Evolutionary conservation across 2,113 vertebrate species (phyloP).

Genomic region (Callionymus lyra): DNA sequence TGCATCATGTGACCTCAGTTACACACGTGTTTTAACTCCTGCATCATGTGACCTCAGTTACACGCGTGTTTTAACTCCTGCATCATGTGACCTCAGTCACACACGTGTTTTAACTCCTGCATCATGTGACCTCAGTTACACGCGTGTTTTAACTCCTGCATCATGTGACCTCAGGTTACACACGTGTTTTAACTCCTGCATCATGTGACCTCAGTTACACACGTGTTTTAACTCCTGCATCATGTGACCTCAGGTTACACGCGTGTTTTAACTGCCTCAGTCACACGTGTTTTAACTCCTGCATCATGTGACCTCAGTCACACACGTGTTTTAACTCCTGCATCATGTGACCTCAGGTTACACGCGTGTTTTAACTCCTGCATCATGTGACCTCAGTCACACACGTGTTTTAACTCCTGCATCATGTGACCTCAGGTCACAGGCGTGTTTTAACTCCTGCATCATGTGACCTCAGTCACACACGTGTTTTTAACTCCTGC

Average conservation of each 20-base stretch:
- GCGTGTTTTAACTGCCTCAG: too few species aligned
- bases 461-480: slow-evolving; percentile 71
- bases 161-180: slow-evolving; percentile 75
- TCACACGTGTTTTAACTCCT: slow-evolving; percentile 6
- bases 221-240: slow-evolving; percentile 30
- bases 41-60: slow-evolving; percentile 67
- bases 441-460: slow-evolving; percentile 58
- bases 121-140: slow-evolving; percentile 72
- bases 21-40: slow-evolving; percentile 67
- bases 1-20: slow-evolving; percentile 61
- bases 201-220: slow-evolving; percentile 75
- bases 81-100: slow-evolving; percentile 67
- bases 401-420: slow-evolving; percentile 59
- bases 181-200: slow-evolving; percentile 47
- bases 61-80: slow-evolving; percentile 59
- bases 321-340: slow-evolving; percentile 59
- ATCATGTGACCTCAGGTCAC: slow-evolving; percentile 71
- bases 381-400: slow-evolving; percentile 67
- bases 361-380: slow-evolving; percentile 59
- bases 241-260: slow-evolving; percentile 78
- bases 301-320: slow-evolving; percentile 67
- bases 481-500: slow-evolving; percentile 48
- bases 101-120: slow-evolving; percentile 59
- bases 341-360: slow-evolving; percentile 71
- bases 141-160: slow-evolving; percentile 47